Evolutionary conservation across 2,113 vertebrate species (phyloP), one percentile per base, ranked within the genome.

Genomic region (Eira barbara): DNA sequence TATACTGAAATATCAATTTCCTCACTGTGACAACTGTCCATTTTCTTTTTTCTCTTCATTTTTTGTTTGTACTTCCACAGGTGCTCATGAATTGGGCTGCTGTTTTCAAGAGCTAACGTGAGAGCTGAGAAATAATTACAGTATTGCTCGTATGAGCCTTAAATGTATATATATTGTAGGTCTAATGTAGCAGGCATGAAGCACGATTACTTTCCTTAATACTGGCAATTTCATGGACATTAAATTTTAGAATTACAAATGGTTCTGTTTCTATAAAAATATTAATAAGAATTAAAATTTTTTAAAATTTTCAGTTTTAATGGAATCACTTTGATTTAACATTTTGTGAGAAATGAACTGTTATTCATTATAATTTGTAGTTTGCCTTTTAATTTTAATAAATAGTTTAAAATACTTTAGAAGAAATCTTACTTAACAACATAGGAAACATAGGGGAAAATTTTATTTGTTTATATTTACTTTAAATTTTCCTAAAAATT

Each of bases 381-480:
- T 47, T 93, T 67, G 34, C 3, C 15, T 81, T 80, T 74, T 80
- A 94, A 55, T 52, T 73, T 90, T 93, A 92, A 55, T 91, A 73
- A 91, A 65, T 79, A 63, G 89, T 81, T 90, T 67, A n/a, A 47
- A 79, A 42, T 95, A 82, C 34, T 90, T 95, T 52, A 74, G 39
- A 86, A 81, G 65, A 92, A 59, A 80, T 86, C 9, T 83, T 78
- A 80, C 12, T 78, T 76, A 31, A 52, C 84, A 63, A 84, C 80
- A 1, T 57, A 57, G n/a, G 34, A 36, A 65, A 85, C 80, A 2
- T 49, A 49, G n/a, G 39, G 31, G 73, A 83, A 92, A 74, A 23
- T 79, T 93, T 65, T 20, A 71, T 63, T 83, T 49, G 6, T 83
- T 84, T 74, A 36, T 3, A 39, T 73, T 76, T 55, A 69, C 7